These are phyloP conservation scores for Hololepta plana DNA, from an alignment of 2,888 invertebrate species.

Conservation along the genomic window DNA sequence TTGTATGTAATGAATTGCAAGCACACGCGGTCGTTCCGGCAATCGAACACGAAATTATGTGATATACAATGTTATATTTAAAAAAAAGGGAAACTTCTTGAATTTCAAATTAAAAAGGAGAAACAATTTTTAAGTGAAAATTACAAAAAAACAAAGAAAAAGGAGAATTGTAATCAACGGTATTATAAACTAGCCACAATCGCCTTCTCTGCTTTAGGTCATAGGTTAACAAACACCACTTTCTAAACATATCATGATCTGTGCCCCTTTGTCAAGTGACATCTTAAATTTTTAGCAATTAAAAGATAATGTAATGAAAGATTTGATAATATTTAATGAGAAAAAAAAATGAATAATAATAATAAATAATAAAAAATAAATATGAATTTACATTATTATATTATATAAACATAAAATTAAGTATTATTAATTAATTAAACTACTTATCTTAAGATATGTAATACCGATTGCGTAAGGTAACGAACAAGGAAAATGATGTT, in stretches of 20 bases:
- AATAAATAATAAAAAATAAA: conserved; percentile 11
- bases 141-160: too few relatives aligned
- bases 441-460: conserved; percentile 1
- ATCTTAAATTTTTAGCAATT: conserved; percentile 32
- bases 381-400: conserved; percentile 26
- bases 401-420: conserved; percentile 13
- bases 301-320: conserved; percentile 23
- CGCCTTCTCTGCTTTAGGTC: conserved; percentile 35
- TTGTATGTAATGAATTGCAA: too few relatives aligned
- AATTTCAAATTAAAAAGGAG: too few relatives aligned
- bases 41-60: too few relatives aligned
- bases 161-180: too few relatives aligned
- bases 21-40: too few relatives aligned
- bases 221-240: conserved; percentile 44
- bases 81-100: too few relatives aligned
- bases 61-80: too few relatives aligned
- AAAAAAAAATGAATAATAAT: too few relatives aligned
- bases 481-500: too few relatives aligned
- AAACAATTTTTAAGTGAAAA: too few relatives aligned
- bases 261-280: conserved; percentile 52
- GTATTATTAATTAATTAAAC: conserved; percentile 1
- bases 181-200: conserved; percentile 29
- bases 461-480: too few relatives aligned
- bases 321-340: conserved; percentile 32
- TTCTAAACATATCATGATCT: conserved; percentile 65